Base-by-base conservation (phyloP, 1,140 invertebrate genomes). In the Drosophila athabasca region DNA sequence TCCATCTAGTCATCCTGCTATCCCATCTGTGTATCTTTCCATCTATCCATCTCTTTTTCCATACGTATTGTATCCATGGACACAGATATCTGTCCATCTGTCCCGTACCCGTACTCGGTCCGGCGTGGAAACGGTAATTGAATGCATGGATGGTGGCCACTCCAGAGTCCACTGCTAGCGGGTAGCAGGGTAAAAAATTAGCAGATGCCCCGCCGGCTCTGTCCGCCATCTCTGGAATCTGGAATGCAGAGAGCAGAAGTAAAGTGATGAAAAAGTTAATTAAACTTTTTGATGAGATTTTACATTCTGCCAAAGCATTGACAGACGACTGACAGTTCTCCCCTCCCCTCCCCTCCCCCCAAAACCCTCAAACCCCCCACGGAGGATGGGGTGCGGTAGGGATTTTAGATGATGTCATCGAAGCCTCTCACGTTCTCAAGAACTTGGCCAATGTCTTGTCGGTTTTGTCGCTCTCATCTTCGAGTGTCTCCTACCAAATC, bases 241-340 rank as follows among this genome's bases (percentile, higher is more conserved):
- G 53, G 61, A 79, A 76, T 72, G 79, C 76, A 88, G 81, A 83
- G 65, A 83, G 67, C 83, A 88, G 60, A 79, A 82, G 71, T 79
- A 79, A 87, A 88, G 83, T 88, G 82, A 87, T 87, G 82, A 88
- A 87, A 87, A 87, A 87, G 79, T 87, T 87, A 87, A 87, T 87
- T 87, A 87, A 87, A 87, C 82, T 87, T 87, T 88, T 87, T 87
- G 82, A 87, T 87, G 82, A 88, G 82, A 87, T 87, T 87, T 81
- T 61, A 79, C 77, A 84, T 76, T 79, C 84, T 51, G 62, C 62
- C 76, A 79, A 57, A 74, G 59, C 73, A 69, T 76, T 76, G 74
- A 76, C 65, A 76, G 73, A 65, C 62, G 48, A 54, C 19, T 54
- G 70, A 57, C 60, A 70, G 52, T 39, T 5, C 2, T 11, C 35